Evolutionary conservation across 1,140 invertebrate species (phyloP).

Genomic region (Aphidius gifuensis): DNA sequence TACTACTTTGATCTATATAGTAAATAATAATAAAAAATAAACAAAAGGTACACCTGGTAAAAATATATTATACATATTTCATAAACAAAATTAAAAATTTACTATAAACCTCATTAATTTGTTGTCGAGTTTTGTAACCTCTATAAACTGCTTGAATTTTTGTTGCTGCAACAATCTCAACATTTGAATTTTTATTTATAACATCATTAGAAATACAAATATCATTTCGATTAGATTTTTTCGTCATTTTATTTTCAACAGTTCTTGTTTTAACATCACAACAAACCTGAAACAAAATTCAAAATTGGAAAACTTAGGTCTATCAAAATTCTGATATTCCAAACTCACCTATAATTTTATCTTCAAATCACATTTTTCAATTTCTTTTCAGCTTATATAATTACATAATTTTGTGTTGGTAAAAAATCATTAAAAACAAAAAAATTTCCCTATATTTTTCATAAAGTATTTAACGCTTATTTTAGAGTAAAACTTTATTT

Average conservation of each 20-base stretch:
- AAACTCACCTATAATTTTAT: constrained; percentile 19
- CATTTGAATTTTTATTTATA: constrained; percentile 32
- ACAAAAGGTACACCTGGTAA: no score
- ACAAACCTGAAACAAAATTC: constrained; percentile 18
- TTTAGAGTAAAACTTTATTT: no score
- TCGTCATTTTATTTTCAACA: no score
- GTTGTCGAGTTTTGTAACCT: constrained; percentile 65
- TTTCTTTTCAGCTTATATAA: background rate
- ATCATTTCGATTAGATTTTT: no score
- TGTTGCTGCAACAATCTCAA: constrained; percentile 60
- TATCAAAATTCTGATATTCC: constrained; percentile 16
- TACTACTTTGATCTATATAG: constrained; percentile 36
- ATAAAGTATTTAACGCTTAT: no score
- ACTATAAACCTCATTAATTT: constrained; percentile 58
- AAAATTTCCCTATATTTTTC: background rate
- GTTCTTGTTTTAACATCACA: constrained; percentile 5
- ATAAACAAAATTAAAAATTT: background rate
- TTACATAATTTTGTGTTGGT: background rate
- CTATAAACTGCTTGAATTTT: constrained; percentile 71
- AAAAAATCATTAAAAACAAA: background rate
- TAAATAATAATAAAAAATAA: constrained; percentile 5
- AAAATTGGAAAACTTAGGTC: constrained; percentile 24
- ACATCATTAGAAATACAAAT: no score
- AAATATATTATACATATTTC: no score
- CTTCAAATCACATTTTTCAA: constrained; percentile 14